Base-by-base conservation (phyloP, 2,888 invertebrate genomes). In the Xylota segnis region DNA sequence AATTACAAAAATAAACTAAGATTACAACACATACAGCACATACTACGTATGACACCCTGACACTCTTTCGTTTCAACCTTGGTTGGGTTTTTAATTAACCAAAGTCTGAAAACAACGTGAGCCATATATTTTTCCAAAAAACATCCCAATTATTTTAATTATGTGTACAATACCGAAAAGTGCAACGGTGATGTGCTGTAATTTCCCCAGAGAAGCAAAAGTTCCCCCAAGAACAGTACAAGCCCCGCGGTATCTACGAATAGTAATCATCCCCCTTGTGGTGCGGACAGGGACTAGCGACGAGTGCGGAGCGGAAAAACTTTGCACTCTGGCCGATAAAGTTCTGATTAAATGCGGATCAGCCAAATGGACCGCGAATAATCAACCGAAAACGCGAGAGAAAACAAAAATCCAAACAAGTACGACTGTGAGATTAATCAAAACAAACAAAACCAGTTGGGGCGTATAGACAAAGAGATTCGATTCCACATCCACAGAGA, bases 361-460 rank as follows among this genome's bases (percentile, higher is more conserved):
- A 63, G 52, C 58, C 4, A 58, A 65, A 63, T 54, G 52, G 32
- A 74, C 63, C 61, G 47, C 56, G 34, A 58, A 66, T 66, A 66
- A 76, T 63, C 65, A 72, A 72, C 12, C 12, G 50, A 59, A 79
- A 79, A 50, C 10, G 23, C 5, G 56, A 79, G 58, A 65, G 68
- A 61, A 68, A 81, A 72, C 34, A 74, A 66, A 47, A 47, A 32
- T 68, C 37, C 37, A 37, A 37, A 65, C 34, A 59, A 27, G 5
- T 14, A 76, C 12, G 14, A 18, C 2, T 18, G 10, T n/a, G 16
- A 61, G 52, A 50, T 61, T 68, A 81, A 81, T 74, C 81, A 74
- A 74, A 81, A 74, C 74, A 81, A 81, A 81, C 54, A 50, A 81
- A 68, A 81, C 74, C 81, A 68, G 74, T 81, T 52, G 52, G 18